These are phyloP conservation scores for Drosophila paranaensis DNA, from an alignment of 2,888 invertebrate species.

Conservation along the genomic window DNA sequence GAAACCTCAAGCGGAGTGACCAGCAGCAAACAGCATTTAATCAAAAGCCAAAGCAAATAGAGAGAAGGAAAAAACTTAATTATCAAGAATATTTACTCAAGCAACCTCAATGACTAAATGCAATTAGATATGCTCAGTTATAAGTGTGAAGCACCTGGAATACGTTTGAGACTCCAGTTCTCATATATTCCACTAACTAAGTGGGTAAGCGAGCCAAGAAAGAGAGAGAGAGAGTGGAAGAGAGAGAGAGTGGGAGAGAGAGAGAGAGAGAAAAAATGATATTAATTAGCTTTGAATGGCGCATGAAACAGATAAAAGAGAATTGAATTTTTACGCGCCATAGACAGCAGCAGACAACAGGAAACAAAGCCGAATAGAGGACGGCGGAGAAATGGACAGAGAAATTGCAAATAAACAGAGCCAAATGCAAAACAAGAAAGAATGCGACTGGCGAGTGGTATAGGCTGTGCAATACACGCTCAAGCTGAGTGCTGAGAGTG, in stretches of 20 bases:
- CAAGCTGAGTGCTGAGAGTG: not conserved
- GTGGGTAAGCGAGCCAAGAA: not conserved
- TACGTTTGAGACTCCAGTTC: not conserved
- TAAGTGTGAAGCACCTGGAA: not conserved
- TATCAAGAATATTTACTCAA: conserved; percentile 4
- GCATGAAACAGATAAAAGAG: conserved; percentile 52
- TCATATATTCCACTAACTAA: not conserved
- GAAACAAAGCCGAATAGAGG: conserved; percentile 41
- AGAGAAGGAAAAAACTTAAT: not conserved
- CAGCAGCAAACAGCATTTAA: not conserved
- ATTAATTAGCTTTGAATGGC: conserved; percentile 49
- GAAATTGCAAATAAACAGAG: conserved; percentile 46
- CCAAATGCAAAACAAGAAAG: conserved; percentile 51
- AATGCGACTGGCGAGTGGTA: not conserved
- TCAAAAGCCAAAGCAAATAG: conserved; percentile 7
- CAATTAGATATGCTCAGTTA: conserved; percentile 3
- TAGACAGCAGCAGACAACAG: conserved; percentile 27
- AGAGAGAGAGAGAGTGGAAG: not conserved
- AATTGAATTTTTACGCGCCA: conserved; percentile 60
- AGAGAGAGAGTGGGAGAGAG: not conserved
- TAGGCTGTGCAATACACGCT: not conserved
- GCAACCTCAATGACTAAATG: not conserved
- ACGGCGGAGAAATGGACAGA: conserved; percentile 3
- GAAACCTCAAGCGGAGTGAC: not conserved
- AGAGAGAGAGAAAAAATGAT: not conserved